Base-by-base conservation (phyloP, 2,888 invertebrate species). In the Chouioia cunea region DNA sequence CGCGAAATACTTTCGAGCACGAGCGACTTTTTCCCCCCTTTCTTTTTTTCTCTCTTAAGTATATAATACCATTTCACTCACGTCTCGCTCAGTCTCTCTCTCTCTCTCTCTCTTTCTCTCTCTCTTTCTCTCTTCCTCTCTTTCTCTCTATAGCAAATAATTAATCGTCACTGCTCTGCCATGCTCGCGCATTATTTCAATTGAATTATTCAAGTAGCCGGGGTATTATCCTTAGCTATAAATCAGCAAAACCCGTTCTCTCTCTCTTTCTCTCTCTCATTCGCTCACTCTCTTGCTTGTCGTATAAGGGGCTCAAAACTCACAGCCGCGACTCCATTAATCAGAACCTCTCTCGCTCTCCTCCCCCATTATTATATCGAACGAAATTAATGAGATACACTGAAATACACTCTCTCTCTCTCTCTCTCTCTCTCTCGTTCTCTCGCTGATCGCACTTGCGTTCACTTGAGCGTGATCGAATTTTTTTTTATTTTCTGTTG, bases 361-460 rank as follows among this genome's bases (percentile, higher is more conserved):
- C 69, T 69, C 74, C 69, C 74, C 77, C 77, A 80, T 81, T 84
- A 84, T 85, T 83, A 85, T 83, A 85, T 84, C 79, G 82, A 84
- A 83, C 82, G 81, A 84, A 83, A 85, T 85, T 85, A 85, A 85
- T 85, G 85, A 84, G 84, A 83, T 85, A 85, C 84, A 85, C 79
- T 81, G 84, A 83, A 85, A 85, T 80, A 83, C 85, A 85, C 84
- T 85, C 81, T 44, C 2, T 46, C 47, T 44, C 43, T 64, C 46
- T 36, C 36, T 36, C 36, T 3, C 12, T 23, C 12, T 6, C 57
- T 20, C 1, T 57, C 20, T 64, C 18, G n/a, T 22, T 18, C 2
- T 10, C 20, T 20, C 18, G 10, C 12, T 6, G 47, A 6, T 22
- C 22, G n/a, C 14, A 8, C 47, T 59, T 12, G 27, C 8, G n/a